These are phyloP conservation scores for Ichneumoninae sp. DNA, from an alignment of 2,888 invertebrate species.

Conservation along the genomic window DNA sequence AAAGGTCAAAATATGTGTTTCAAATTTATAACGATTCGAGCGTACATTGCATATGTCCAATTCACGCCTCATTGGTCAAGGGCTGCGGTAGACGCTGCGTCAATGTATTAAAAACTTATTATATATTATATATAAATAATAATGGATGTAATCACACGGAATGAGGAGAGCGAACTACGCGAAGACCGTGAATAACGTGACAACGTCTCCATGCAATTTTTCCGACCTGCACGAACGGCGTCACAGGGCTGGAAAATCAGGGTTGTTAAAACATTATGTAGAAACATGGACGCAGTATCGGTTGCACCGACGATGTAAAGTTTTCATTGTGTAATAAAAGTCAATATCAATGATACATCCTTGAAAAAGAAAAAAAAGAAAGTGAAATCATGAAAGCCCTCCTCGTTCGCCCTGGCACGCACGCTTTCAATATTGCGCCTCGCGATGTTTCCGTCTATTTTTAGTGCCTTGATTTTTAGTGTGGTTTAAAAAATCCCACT, in stretches of 20 bases:
- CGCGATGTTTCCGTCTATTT: not conserved
- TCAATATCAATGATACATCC: not conserved
- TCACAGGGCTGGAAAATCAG: conserved; percentile 6
- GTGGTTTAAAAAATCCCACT: not conserved
- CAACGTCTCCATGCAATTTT: not conserved
- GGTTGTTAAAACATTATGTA: not conserved
- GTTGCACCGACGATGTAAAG: not conserved
- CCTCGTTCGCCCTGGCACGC: not conserved
- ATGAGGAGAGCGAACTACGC: conserved; percentile 26
- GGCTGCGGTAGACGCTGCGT: not conserved
- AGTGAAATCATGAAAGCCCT: not conserved
- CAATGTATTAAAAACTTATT: not conserved
- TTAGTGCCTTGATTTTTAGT: too few relatives aligned
- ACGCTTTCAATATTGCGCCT: too few relatives aligned
- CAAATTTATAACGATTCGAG: not conserved
- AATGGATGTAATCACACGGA: conserved; percentile 6
- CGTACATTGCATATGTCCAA: not conserved
- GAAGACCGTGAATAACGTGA: conserved; percentile 10
- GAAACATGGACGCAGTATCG: not conserved
- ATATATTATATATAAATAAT: conserved; percentile 1
- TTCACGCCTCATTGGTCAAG: not conserved
- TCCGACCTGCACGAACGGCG: not conserved
- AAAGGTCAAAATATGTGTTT: not conserved
- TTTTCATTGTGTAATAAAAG: not conserved
- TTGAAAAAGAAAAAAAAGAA: not conserved